These are phyloP conservation scores for Scatophagus argus DNA, from an alignment of 2,113 vertebrate species.

Conservation along the genomic window DNA sequence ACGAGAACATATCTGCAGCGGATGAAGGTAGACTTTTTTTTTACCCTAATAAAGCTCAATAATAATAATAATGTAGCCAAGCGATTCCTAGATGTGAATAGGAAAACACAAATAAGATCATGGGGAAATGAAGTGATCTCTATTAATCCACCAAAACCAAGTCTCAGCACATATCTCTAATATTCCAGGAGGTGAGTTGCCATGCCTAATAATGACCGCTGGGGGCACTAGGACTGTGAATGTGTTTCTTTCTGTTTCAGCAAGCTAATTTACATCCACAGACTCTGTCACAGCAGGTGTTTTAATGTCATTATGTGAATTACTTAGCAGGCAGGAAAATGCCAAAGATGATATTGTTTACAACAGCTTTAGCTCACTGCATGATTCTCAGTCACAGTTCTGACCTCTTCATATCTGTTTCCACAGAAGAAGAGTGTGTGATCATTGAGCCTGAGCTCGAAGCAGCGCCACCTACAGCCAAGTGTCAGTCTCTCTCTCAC, in stretches of 20 bases:
- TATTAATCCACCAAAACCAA: neutral
- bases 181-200: neutral
- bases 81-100: neutral
- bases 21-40: constrained; percentile 68
- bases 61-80: neutral
- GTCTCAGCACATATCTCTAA: neutral
- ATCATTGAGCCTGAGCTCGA: constrained; percentile 72
- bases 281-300: constrained; percentile 11
- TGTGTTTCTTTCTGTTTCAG: neutral
- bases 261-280: constrained; percentile 2
- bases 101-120: no score
- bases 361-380: constrained; percentile 24
- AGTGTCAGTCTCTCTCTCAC: constrained; percentile 42
- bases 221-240: neutral
- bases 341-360: constrained; percentile 40
- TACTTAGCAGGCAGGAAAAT: constrained; percentile 16
- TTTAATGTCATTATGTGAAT: constrained; percentile 10
- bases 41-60: neutral
- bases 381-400: constrained; percentile 37
- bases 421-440: constrained; percentile 82
- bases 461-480: constrained; percentile 39
- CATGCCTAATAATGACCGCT: neutral
- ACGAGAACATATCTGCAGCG: constrained; percentile 20
- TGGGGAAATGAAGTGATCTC: neutral
- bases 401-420: constrained; percentile 50